These are phyloP conservation scores for Pammene aurita DNA, from an alignment of 2,888 invertebrate species.

Conservation along the genomic window DNA sequence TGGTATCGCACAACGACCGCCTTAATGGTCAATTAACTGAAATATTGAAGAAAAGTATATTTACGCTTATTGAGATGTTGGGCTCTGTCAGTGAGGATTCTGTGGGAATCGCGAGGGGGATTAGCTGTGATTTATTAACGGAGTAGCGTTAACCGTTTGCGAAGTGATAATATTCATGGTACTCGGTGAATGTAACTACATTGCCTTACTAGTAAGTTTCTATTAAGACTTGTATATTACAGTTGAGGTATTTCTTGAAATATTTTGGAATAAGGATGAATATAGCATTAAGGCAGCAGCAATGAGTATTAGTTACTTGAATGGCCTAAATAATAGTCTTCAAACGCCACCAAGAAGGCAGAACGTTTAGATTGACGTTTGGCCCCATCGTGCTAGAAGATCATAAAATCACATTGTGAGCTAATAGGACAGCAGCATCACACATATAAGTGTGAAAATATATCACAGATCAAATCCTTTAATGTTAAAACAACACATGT, in stretches of 20 bases:
- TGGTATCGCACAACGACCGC: slow-evolving; percentile 48
- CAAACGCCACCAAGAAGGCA: neutral
- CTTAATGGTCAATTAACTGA: slow-evolving; percentile 42
- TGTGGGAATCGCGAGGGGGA: slow-evolving; percentile 29
- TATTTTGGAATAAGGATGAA: neutral
- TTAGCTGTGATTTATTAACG: slow-evolving; percentile 1
- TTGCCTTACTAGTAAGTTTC: neutral
- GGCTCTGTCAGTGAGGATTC: slow-evolving; percentile 23
- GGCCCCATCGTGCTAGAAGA: neutral
- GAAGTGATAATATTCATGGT: neutral
- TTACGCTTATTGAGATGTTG: slow-evolving; percentile 41
- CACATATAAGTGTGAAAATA: too few relatives aligned
- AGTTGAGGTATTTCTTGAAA: neutral
- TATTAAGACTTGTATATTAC: neutral
- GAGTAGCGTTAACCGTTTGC: neutral
- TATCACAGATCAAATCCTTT: too few relatives aligned
- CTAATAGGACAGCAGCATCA: neutral
- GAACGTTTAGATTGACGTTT: neutral
- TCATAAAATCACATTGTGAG: neutral
- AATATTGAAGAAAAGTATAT: slow-evolving; percentile 40
- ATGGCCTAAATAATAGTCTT: neutral
- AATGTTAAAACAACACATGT: too few relatives aligned
- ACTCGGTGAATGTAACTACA: neutral
- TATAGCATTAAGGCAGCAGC: neutral
- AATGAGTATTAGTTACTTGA: neutral